These are phyloP conservation scores for Dorcus parallelipipedus DNA, from an alignment of 2,888 invertebrate species.

Conservation along the genomic window DNA sequence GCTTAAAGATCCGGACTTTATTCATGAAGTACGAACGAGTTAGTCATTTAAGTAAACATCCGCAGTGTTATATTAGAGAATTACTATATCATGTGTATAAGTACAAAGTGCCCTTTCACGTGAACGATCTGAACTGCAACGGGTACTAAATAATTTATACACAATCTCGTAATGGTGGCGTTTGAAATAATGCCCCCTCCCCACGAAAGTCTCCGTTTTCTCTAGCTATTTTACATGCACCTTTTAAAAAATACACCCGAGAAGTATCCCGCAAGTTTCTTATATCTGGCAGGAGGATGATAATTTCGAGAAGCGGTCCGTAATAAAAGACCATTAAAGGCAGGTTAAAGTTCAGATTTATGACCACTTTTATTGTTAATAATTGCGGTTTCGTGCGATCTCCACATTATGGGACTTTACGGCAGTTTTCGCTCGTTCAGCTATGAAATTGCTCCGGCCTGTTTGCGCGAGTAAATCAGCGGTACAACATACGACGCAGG, in stretches of 20 bases:
- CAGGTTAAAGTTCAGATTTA: slow-evolving; percentile 38
- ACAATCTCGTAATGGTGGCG: background rate
- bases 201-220: background rate
- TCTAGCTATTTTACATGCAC: background rate
- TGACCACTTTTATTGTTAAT: slow-evolving; percentile 41
- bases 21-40: too few relatives aligned
- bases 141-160: background rate
- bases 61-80: too few relatives aligned
- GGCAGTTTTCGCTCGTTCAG: slow-evolving; percentile 3
- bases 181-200: background rate
- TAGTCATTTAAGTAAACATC: too few relatives aligned
- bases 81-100: too few relatives aligned
- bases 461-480: slow-evolving; percentile 10
- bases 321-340: slow-evolving; percentile 35
- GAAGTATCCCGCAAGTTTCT: background rate
- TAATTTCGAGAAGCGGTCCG: slow-evolving; percentile 11
- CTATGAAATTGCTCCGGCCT: slow-evolving; percentile 3
- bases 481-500: background rate
- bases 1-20: too few relatives aligned
- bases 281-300: background rate
- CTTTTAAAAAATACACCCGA: background rate
- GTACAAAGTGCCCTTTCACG: too few relatives aligned
- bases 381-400: slow-evolving; percentile 35
- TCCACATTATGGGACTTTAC: slow-evolving; percentile 15
- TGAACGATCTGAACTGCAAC: background rate